Conservation (phyloP, 2,113 vertebrate species). For the Myotis davidii region DNA sequence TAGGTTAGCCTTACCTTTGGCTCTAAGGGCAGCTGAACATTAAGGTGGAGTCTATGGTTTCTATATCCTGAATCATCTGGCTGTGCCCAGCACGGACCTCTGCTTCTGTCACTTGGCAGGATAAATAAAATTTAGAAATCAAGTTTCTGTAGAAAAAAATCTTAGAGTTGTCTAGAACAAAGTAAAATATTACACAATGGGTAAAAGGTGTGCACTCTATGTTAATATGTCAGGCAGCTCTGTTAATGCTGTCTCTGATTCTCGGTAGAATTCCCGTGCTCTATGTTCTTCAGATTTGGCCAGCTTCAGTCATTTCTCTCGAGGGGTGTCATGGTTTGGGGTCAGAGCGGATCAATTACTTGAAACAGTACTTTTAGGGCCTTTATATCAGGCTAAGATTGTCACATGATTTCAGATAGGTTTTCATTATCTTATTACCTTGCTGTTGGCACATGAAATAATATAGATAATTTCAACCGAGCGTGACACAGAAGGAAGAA, state of each 20-base stretch:
- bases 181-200: neutral
- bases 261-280: neutral
- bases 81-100: neutral
- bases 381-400: neutral
- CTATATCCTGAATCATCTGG: neutral
- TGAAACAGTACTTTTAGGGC: slow-evolving; percentile 7
- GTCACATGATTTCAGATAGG: neutral
- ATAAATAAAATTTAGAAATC: neutral
- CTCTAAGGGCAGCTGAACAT: neutral
- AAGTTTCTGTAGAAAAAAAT: neutral
- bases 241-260: neutral
- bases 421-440: slow-evolving; percentile 28
- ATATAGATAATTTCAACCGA: slow-evolving; percentile 32
- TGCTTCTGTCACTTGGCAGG: neutral
- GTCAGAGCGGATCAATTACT: neutral
- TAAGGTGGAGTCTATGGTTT: neutral
- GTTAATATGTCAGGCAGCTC: neutral
- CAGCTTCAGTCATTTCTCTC: slow-evolving; percentile 1
- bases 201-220: neutral
- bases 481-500: neutral
- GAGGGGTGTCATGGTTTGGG: neutral
- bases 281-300: neutral
- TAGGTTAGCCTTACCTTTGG: neutral
- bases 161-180: neutral
- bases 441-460: neutral